A percentile compares a stretch with the other conserved stretches of the same genome.
phyloP scores from a whole-genome alignment of 2,113 vertebrate genomes.

The Psittacus erithacus region DNA sequence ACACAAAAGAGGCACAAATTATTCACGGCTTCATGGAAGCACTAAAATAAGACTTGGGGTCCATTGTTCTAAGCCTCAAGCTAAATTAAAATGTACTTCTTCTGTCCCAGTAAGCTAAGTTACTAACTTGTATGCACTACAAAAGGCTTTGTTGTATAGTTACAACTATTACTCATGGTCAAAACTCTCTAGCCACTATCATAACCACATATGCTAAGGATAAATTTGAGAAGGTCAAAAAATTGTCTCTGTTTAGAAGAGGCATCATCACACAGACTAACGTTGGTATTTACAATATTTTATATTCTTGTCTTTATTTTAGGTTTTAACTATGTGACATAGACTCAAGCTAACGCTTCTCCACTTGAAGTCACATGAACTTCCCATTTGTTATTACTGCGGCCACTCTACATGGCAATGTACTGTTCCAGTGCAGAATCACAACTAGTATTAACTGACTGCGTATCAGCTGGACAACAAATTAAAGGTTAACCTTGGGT shows the following conservation, averaged over 20 bases:
- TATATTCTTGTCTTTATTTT: not conserved
- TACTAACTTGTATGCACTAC: not conserved
- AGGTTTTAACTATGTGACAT: not conserved
- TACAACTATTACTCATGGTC: constrained; percentile 15
- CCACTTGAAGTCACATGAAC: not conserved
- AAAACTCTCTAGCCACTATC: constrained; percentile 5
- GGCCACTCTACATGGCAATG: not conserved
- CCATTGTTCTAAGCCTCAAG: not conserved
- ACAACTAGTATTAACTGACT: not conserved
- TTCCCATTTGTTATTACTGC: not conserved
- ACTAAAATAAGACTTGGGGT: not conserved
- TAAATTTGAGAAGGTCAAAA: constrained; percentile 35
- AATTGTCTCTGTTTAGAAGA: not conserved
- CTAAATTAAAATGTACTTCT: constrained; percentile 12
- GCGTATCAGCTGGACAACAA: not conserved
- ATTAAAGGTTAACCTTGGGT: not conserved
- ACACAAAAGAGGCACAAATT: not conserved
- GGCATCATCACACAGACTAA: not conserved
- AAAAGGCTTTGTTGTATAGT: constrained; percentile 19
- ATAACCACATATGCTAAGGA: constrained; percentile 4
- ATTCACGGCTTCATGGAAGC: not conserved
- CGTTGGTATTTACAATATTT: not conserved
- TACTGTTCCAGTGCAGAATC: not conserved
- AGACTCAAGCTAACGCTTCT: not conserved
- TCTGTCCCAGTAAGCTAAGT: not conserved